A percentile compares a stretch with the other conserved stretches of the same genome.
These are phyloP conservation scores for Rhyacophila brunnea DNA, from an alignment of 1,140 invertebrate species.

Conservation along the genomic window DNA sequence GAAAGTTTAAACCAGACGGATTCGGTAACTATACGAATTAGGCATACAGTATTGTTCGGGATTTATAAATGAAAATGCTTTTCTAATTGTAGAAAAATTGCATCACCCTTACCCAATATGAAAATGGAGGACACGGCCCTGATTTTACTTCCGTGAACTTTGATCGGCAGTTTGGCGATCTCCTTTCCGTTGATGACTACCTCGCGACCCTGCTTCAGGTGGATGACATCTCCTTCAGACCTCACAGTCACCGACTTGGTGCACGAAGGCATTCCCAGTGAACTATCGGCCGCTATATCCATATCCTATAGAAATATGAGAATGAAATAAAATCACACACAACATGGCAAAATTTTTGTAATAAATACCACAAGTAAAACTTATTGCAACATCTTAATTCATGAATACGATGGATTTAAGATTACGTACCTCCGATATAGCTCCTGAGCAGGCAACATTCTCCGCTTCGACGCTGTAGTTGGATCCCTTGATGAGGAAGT, in stretches of 20 bases:
- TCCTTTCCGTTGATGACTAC: slow-evolving; percentile 71
- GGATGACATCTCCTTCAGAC: slow-evolving; percentile 54
- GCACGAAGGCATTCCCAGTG: slow-evolving; percentile 67
- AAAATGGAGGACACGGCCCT: slow-evolving; percentile 75
- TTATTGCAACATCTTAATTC: too few species aligned
- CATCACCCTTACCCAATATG: slow-evolving; percentile 54
- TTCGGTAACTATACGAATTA: too few species aligned
- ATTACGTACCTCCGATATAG: slow-evolving; percentile 68
- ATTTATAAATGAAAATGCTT: too few species aligned
- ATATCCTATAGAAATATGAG: slow-evolving; percentile 54
- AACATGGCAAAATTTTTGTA: too few species aligned
- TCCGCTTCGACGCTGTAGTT: slow-evolving; percentile 76
- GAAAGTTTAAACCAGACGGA: too few species aligned
- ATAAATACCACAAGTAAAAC: too few species aligned
- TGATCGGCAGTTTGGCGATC: slow-evolving; percentile 64
- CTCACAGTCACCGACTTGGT: slow-evolving; percentile 75
- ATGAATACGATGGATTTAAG: too few species aligned
- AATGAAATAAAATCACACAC: slow-evolving; percentile 12
- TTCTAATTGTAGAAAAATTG: too few species aligned
- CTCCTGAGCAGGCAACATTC: slow-evolving; percentile 77
- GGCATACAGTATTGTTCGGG: too few species aligned
- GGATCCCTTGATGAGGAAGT: slow-evolving; percentile 70
- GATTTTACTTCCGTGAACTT: slow-evolving; percentile 60
- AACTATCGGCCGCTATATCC: slow-evolving; percentile 57
- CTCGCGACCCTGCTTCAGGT: slow-evolving; percentile 70